Percentiles rank a stretch among this genome's conserved stretches.
These are phyloP conservation scores for Thymallus thymallus DNA, from an alignment of 2,113 vertebrate genomes.

Conservation along the genomic window DNA sequence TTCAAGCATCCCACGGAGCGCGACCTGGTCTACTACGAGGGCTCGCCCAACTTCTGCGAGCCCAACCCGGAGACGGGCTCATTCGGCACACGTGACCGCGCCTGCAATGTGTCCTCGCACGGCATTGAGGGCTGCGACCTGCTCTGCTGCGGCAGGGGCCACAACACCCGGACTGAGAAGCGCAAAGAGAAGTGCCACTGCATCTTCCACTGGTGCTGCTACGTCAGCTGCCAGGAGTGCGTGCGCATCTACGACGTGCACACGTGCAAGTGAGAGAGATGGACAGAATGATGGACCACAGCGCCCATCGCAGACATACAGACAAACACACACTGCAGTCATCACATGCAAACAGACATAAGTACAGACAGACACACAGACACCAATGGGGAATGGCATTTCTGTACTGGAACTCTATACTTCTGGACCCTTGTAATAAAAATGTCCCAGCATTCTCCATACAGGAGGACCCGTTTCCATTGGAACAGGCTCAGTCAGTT, in stretches of 20 bases:
- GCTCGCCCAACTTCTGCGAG: constrained; percentile 97
- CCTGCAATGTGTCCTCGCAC: constrained; percentile 94
- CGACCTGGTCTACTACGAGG: constrained; percentile 97
- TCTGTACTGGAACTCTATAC: constrained; percentile 41
- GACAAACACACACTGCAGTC: not conserved
- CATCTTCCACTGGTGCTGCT: constrained; percentile 99
- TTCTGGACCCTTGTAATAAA: constrained; percentile 32
- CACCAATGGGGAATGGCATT: constrained; percentile 43
- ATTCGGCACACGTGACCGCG: constrained; percentile 92
- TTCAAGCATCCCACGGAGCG: constrained; percentile 95
- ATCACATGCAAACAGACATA: not conserved
- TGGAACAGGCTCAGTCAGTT: constrained; percentile 20
- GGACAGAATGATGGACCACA: constrained; percentile 11
- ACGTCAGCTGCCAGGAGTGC: constrained; percentile 98
- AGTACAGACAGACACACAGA: too few species aligned
- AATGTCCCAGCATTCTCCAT: constrained; percentile 15
- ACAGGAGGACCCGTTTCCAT: not conserved
- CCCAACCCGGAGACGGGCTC: constrained; percentile 96
- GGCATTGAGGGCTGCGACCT: constrained; percentile 98
- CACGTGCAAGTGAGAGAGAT: constrained; percentile 87
- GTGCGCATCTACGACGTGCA: constrained; percentile 92
- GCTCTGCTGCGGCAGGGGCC: constrained; percentile 93
- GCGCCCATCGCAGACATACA: not conserved
- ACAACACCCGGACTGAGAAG: constrained; percentile 97
- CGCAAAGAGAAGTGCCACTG: constrained; percentile 98